Percentiles rank a stretch among this genome's conserved stretches.
phyloP scores from a whole-genome alignment of 2,888 invertebrate species.

The Amiota communis region DNA sequence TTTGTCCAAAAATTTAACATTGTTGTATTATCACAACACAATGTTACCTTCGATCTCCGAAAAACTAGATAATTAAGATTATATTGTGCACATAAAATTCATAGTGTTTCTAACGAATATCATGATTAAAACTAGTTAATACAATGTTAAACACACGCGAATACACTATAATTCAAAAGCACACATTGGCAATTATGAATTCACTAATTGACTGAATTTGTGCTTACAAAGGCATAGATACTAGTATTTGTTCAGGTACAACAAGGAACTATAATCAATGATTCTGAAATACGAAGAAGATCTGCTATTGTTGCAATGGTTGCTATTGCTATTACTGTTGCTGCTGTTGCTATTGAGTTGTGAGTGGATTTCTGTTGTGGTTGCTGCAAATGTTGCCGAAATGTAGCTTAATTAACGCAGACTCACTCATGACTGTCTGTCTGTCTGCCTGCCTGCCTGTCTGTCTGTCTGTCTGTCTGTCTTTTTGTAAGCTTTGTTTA shows the following conservation, averaged over 20 bases:
- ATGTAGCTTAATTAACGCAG: slow-evolving; percentile 64
- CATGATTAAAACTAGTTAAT: too few species aligned
- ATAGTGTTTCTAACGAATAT: too few species aligned
- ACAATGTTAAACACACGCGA: too few species aligned
- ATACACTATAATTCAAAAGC: too few species aligned
- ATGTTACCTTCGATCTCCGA: too few species aligned
- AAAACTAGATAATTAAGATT: too few species aligned
- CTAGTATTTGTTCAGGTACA: slow-evolving; percentile 40
- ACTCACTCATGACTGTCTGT: slow-evolving; percentile 39
- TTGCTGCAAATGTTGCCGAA: slow-evolving; percentile 61
- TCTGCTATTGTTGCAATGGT: slow-evolving; percentile 34
- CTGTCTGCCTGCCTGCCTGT: too few species aligned
- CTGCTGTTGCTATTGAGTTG: slow-evolving; percentile 31
- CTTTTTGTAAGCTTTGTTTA: too few species aligned
- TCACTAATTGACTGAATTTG: slow-evolving; percentile 63
- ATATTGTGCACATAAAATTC: too few species aligned
- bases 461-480: too few species aligned
- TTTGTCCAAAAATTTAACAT: too few species aligned
- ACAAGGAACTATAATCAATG: slow-evolving; percentile 15
- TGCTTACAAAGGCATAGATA: slow-evolving; percentile 49
- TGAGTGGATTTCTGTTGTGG: slow-evolving; percentile 49
- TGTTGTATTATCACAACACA: too few species aligned
- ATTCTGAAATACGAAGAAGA: slow-evolving; percentile 5
- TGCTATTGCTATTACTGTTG: not conserved
- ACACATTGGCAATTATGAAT: slow-evolving; percentile 21